Base-by-base conservation (phyloP, 2,113 vertebrate species). In the Mohoua ochrocephala region DNA sequence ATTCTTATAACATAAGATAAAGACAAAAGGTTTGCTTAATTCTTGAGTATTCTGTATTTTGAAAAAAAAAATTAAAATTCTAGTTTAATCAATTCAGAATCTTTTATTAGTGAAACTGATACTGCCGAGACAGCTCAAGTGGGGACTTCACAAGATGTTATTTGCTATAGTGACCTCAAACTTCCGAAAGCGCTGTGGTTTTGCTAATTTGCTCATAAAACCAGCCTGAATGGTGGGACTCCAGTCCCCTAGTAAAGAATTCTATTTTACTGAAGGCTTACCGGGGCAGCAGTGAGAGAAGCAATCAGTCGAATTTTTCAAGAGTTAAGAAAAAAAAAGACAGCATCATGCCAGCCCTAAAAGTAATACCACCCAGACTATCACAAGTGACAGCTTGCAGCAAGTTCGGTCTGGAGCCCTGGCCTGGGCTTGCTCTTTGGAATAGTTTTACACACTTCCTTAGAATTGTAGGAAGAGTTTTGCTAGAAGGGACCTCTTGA, bases 131-230 rank as follows among this genome's bases (percentile, higher is more conserved):
- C 8, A 74, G 42, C 37, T 59, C 17, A 31, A 35, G 23, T 18
- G 53, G 7, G 68, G 53, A 73, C 59, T 68, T 76, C 35, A 68
- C 33, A 68, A 59, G 24, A 42, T 39, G 27, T 16, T 23, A 44
- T 71, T 54, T 70, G 20, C 28, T 69, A 22, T 35, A 45, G 31
- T 68, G 44, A 80, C 10, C 37, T 90, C 53, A 49, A 10, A 44
- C 15, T 71, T 83, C 6, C 0, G 0, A 71, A 68, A 88, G 8
- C 11, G 16, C 6, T 13, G 15, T 39, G 18, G 2, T 60, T 82
- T 82, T 64, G 18, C 16, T 76, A 10, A 63, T 69, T 41, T 88
- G 13, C 12, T 60, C 31, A 17, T 54, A n/a, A 79, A 89, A 78
- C 31, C 17, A 78, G 27, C 17, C 44, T 28, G 18, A 79, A 44